Conservation (phyloP, 64 coral and sea anemone species). For the Porites australiensis region DNA sequence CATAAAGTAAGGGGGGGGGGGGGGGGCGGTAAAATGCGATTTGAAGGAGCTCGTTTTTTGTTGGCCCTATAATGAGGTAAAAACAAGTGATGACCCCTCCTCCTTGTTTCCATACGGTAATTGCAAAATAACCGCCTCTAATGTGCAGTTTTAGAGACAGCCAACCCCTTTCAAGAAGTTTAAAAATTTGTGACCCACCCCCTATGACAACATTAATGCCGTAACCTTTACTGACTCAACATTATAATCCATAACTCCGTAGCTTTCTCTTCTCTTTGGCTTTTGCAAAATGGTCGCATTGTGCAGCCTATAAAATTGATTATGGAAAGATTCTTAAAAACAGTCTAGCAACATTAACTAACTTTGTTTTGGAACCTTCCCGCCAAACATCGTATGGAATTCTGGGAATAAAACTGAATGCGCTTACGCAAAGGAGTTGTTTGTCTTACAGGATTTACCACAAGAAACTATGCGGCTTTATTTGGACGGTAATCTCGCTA, state of each 20-base stretch:
- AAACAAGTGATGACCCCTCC: not conserved
- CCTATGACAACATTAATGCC: not conserved
- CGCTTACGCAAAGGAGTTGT: too few relatives aligned
- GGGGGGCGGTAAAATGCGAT: not conserved
- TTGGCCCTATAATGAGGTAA: not conserved
- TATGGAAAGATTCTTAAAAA: not conserved
- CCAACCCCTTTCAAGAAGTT: not conserved
- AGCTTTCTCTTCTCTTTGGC: not conserved
- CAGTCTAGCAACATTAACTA: not conserved
- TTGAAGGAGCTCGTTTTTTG: not conserved
- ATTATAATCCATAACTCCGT: not conserved
- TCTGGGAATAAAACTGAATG: too few relatives aligned
- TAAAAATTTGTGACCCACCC: not conserved
- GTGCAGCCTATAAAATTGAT: not conserved
- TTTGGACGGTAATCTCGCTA: constrained; percentile 10
- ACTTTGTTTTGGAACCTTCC: not conserved
- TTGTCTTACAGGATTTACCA: too few relatives aligned
- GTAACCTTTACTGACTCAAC: not conserved
- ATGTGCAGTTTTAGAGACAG: not conserved
- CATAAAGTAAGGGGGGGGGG: too few relatives aligned
- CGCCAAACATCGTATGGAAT: too few relatives aligned
- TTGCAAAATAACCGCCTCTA: not conserved
- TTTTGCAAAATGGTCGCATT: not conserved
- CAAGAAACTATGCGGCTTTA: constrained; percentile 3
- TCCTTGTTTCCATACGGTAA: not conserved